Conservation (phyloP, 2,797 vertebrate species). For the Botia kubotai region DNA sequence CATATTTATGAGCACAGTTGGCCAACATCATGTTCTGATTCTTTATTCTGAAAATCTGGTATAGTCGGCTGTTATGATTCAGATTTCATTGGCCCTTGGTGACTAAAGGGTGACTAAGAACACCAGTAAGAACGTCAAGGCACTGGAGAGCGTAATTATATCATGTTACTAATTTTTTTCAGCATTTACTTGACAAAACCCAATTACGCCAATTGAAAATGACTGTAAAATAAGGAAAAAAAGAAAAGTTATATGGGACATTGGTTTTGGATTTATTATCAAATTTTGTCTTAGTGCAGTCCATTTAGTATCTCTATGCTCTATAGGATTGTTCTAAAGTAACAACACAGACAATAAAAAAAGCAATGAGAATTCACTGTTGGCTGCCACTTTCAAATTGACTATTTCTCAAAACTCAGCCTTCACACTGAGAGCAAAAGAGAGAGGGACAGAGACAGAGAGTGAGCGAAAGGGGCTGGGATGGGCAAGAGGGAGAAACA, state of each 20-base stretch:
- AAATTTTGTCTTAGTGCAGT: background rate
- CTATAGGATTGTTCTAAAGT: background rate
- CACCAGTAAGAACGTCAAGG: background rate
- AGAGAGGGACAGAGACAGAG: constrained; percentile 11
- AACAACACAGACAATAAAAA: background rate
- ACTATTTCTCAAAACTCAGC: constrained; percentile 22
- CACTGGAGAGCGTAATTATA: background rate
- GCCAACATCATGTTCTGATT: too few species aligned
- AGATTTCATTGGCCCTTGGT: background rate
- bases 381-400: constrained; percentile 34
- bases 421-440: constrained; percentile 1
- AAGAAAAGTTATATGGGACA: background rate
- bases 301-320: background rate
- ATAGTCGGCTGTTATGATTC: background rate
- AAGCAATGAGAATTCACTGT: constrained; percentile 15
- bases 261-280: background rate
- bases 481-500: background rate
- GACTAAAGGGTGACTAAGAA: background rate
- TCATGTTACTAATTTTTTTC: background rate
- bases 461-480: background rate
- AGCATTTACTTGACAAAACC: background rate
- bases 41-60: background rate
- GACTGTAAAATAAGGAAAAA: background rate
- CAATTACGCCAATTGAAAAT: background rate
- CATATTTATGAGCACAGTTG: too few species aligned